phyloP scores from a whole-genome alignment of 2,888 invertebrate species.

The Pyrrhia umbra region DNA sequence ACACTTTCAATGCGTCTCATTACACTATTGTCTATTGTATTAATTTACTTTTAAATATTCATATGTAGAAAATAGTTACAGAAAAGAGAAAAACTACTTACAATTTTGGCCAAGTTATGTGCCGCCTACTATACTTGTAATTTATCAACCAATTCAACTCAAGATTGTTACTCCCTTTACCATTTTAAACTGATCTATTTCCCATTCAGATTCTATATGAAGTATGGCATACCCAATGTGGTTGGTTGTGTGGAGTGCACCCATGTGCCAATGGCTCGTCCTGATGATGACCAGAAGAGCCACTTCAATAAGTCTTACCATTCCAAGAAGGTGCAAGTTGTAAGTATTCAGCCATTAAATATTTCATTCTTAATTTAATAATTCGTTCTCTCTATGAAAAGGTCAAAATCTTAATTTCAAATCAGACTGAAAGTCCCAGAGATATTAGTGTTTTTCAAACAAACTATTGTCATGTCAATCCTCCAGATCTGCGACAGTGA shows the following conservation, averaged over 20 bases:
- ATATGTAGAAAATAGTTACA: no score
- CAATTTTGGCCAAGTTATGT: no score
- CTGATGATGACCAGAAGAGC: conserved; percentile 82
- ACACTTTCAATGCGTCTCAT: no score
- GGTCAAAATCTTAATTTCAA: no score
- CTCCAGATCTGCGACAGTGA: conserved; percentile 84
- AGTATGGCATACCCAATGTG: conserved; percentile 84
- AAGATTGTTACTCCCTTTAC: not conserved
- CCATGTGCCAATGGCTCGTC: conserved; percentile 83
- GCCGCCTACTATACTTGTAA: not conserved
- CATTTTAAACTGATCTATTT: not conserved
- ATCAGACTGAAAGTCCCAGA: no score
- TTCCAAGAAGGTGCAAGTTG: conserved; percentile 86
- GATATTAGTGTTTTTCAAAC: no score
- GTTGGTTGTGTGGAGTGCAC: conserved; percentile 85
- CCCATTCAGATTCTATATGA: conserved; percentile 82
- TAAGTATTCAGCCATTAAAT: conserved; percentile 69
- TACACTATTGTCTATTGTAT: no score
- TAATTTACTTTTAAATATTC: no score
- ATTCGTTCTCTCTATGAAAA: no score
- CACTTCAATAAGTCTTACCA: conserved; percentile 87
- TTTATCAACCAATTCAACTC: not conserved
- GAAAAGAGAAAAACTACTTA: no score
- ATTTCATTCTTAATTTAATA: no score
- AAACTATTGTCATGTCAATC: not conserved